A percentile compares a stretch with the other conserved stretches of the same genome.
Evolutionary conservation across 2,888 invertebrate genomes (phyloP).

Genomic region (Trisateles emortualis): DNA sequence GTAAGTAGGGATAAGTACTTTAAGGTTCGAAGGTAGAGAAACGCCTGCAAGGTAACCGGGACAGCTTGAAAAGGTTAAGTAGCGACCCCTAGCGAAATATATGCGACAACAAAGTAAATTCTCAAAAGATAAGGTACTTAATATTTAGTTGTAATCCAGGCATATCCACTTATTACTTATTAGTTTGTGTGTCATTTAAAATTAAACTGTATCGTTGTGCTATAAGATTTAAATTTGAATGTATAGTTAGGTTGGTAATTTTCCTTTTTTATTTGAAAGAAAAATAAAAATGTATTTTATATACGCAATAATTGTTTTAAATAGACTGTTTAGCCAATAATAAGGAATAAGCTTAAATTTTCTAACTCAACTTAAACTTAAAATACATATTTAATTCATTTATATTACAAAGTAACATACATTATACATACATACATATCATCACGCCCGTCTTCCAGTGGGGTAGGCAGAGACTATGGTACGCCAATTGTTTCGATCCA

Average conservation of each 20-base stretch:
- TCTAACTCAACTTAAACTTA: too few relatives aligned
- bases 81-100: conserved; percentile 32
- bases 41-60: conserved; percentile 23
- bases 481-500: too few relatives aligned
- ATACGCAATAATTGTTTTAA: conserved; percentile 21
- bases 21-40: conserved; percentile 17
- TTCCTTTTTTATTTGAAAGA: conserved; percentile 21
- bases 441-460: too few relatives aligned
- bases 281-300: conserved; percentile 16
- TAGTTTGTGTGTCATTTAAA: conserved; percentile 16
- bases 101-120: conserved; percentile 48
- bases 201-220: not conserved
- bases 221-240: conserved; percentile 15
- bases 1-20: conserved; percentile 38
- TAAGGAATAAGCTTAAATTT: too few relatives aligned
- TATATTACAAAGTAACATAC: not conserved
- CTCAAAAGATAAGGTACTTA: conserved; percentile 47
- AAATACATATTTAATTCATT: not conserved
- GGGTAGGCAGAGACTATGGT: too few relatives aligned
- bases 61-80: conserved; percentile 42
- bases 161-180: conserved; percentile 38
- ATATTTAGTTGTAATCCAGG: conserved; percentile 47
- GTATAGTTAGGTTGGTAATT: not conserved
- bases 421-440: too few relatives aligned
- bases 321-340: conserved; percentile 3